Percentiles rank a stretch among this genome's conserved stretches.
Evolutionary conservation across 2,888 invertebrate genomes (phyloP).

Genomic region (Sinopyrophorus schimmeli): DNA sequence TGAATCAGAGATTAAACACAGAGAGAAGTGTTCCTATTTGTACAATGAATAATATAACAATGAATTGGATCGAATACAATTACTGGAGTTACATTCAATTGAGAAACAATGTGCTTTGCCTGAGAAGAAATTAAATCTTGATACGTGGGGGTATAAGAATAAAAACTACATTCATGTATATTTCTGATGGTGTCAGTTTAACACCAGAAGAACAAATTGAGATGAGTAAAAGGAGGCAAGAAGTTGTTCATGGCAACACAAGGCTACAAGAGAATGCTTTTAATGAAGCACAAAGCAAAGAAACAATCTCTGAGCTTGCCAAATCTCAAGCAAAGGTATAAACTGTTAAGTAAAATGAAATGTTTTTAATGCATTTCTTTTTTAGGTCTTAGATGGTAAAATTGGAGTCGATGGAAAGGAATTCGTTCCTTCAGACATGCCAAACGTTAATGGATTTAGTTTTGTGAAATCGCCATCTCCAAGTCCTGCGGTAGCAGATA

Average conservation of each 20-base stretch:
- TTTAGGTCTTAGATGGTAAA: slow-evolving; percentile 68
- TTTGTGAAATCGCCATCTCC: slow-evolving; percentile 90
- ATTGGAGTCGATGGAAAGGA: slow-evolving; percentile 92
- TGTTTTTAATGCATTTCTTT: slow-evolving; percentile 1
- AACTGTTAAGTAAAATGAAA: not conserved
- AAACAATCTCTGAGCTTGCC: slow-evolving; percentile 71
- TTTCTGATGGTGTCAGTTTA: slow-evolving; percentile 82
- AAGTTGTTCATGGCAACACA: slow-evolving; percentile 82
- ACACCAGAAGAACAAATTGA: slow-evolving; percentile 76
- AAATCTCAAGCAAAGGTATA: slow-evolving; percentile 68
- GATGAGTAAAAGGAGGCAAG: slow-evolving; percentile 68
- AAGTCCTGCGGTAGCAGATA: slow-evolving; percentile 80
- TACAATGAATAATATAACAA: slow-evolving; percentile 73
- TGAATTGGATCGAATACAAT: slow-evolving; percentile 61
- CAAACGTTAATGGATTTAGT: slow-evolving; percentile 72
- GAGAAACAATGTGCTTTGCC: slow-evolving; percentile 73
- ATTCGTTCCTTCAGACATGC: slow-evolving; percentile 63
- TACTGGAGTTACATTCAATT: slow-evolving; percentile 72
- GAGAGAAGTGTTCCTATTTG: slow-evolving; percentile 76
- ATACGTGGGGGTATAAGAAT: slow-evolving; percentile 91
- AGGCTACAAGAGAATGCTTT: slow-evolving; percentile 78
- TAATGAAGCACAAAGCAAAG: slow-evolving; percentile 75
- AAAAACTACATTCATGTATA: slow-evolving; percentile 93
- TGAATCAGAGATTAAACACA: slow-evolving; percentile 73
- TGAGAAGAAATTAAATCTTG: slow-evolving; percentile 67